Evolutionary conservation across 1,140 invertebrate genomes (phyloP).

Genomic region (Chironomus tepperi): DNA sequence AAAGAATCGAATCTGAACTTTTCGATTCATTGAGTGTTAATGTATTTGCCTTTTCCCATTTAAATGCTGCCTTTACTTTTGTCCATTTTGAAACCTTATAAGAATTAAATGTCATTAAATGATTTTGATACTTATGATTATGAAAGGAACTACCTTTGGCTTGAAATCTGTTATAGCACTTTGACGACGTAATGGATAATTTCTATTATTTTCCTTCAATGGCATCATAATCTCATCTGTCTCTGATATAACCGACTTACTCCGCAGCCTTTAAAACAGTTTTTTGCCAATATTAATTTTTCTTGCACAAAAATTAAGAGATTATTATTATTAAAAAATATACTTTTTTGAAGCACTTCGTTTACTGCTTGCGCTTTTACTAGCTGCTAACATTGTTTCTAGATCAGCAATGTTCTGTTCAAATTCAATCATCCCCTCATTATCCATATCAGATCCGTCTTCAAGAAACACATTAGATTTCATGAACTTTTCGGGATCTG

Average conservation of each 20-base stretch:
- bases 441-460: slow-evolving; percentile 42
- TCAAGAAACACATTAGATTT: slow-evolving; percentile 7
- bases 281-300: neutral
- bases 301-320: slow-evolving; percentile 10
- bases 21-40: slow-evolving; percentile 37
- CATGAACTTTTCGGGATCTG: slow-evolving; percentile 10
- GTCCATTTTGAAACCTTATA: slow-evolving; percentile 67
- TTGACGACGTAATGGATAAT: slow-evolving; percentile 36
- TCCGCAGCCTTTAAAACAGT: slow-evolving; percentile 36
- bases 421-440: slow-evolving; percentile 43
- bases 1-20: slow-evolving; percentile 39
- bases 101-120: neutral
- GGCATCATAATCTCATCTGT: slow-evolving; percentile 30
- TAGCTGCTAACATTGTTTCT: slow-evolving; percentile 44
- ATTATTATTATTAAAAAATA: slow-evolving; percentile 34
- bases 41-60: slow-evolving; percentile 56
- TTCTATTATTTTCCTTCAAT: slow-evolving; percentile 39
- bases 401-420: slow-evolving; percentile 48
- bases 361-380: slow-evolving; percentile 40
- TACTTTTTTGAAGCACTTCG: slow-evolving; percentile 42
- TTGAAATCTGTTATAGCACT: slow-evolving; percentile 37
- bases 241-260: slow-evolving; percentile 42
- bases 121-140: no score
- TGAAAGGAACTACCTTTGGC: slow-evolving; percentile 35
- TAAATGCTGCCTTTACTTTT: slow-evolving; percentile 71